Base-by-base conservation (phyloP, 2,888 invertebrate species). In the Caenorhabditis zanzibari region DNA sequence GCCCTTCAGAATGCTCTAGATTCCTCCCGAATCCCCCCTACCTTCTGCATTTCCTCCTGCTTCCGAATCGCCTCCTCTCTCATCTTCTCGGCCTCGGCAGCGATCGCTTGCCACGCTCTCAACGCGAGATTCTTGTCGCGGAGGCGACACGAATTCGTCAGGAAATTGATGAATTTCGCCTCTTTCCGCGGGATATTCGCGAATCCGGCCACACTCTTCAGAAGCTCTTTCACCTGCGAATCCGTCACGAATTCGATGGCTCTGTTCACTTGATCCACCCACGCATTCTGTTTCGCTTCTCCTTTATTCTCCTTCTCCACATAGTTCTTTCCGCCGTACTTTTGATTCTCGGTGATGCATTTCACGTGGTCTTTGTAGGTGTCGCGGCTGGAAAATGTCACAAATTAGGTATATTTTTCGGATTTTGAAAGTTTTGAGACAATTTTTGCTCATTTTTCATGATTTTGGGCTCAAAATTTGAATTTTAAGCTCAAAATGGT, bases 291-390 rank as follows among this genome's bases (percentile, higher is more conserved):
- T 88, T 94, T 94, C 58, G 88, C 89, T 83, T 94, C 93, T 59
- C 94, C 94, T 90, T 92, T 92, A 58, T 90, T 89, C 74, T 87
- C 90, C 83, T 93, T 93, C 32, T 93, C 91, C 26, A 93, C 93
- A 88, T 90, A 93, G 73, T 92, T 92, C 83, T 93, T 93, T 4
- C 93, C 94, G 26, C 96, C 95, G 92, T 98, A 98, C 88, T 96
- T 95, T 93, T 97, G 95, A 35, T 95, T 95, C 93, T 98, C 95
- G 0, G 95, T 95, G 64, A 97, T 94, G 93, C 97, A 97, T 93
- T 96, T 96, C n/a, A 93, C 95, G 92, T 97, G 97, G 0, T 93
- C 93, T 56, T 94, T 94, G 93, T 96, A 96, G 14, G 95, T 95
- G 80, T 95, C 95, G 0, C 95, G 95, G 90, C 96, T 81, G 93